Conservation (phyloP, 2,888 invertebrate species). For the Ashinkailepas kermadecensis region DNA sequence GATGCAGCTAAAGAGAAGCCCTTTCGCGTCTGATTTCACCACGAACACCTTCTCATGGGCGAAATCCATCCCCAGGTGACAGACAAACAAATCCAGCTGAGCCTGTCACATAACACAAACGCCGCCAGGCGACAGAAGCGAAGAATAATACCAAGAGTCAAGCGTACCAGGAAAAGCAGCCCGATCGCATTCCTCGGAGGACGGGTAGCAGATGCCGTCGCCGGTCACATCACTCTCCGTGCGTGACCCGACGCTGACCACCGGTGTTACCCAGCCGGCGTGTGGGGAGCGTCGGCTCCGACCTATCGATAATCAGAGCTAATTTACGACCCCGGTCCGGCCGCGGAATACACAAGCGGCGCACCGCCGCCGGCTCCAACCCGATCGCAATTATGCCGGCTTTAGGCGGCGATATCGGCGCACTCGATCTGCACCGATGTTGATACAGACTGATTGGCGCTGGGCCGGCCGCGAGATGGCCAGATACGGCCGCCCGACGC, state of each 20-base stretch:
- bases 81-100: too few relatives aligned
- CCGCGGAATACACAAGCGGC: not conserved
- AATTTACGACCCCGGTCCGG: not conserved
- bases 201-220: too few relatives aligned
- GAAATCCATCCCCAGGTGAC: too few relatives aligned
- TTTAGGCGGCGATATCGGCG: not conserved
- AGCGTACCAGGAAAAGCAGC: too few relatives aligned
- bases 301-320: not conserved
- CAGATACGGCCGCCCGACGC: not conserved
- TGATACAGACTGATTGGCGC: conserved; percentile 8
- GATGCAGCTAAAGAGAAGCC: too few relatives aligned
- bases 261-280: not conserved
- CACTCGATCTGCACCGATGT: not conserved
- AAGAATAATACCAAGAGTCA: too few relatives aligned
- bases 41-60: too few relatives aligned
- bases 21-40: too few relatives aligned
- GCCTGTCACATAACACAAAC: too few relatives aligned
- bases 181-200: too few relatives aligned
- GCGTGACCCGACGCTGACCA: not conserved
- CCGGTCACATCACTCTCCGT: too few relatives aligned
- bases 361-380: not conserved
- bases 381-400: not conserved
- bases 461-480: not conserved
- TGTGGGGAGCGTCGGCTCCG: not conserved
- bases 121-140: too few relatives aligned